Conservation (phyloP, 2,797 vertebrate species). For the Rhinella marina region DNA sequence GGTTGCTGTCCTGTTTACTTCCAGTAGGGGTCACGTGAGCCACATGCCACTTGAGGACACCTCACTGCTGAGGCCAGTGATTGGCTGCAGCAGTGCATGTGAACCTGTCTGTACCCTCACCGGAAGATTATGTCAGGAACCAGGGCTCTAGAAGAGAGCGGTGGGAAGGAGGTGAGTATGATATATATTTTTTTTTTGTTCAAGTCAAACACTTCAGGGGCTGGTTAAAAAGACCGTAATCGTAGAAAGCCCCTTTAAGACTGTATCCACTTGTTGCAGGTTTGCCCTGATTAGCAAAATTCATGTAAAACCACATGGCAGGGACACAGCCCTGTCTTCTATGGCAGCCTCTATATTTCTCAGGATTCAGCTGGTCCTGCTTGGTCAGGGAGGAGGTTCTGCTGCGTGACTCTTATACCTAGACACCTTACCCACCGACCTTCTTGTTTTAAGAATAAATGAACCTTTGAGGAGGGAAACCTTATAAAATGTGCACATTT, state of each 20-base stretch:
- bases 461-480: not conserved
- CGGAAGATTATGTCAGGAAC: too few relatives aligned
- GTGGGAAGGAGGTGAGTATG: too few relatives aligned
- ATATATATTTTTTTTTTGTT: too few relatives aligned
- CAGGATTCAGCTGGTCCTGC: not conserved
- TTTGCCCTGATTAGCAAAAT: not conserved
- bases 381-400: not conserved
- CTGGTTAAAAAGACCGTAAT: too few relatives aligned
- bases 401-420: not conserved
- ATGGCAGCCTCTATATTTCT: not conserved
- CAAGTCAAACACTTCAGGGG: too few relatives aligned
- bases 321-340: not conserved
- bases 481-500: not conserved
- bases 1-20: too few relatives aligned
- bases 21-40: too few relatives aligned
- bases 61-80: too few relatives aligned
- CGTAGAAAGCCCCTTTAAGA: not conserved
- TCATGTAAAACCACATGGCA: not conserved
- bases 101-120: too few relatives aligned
- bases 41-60: too few relatives aligned
- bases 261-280: not conserved
- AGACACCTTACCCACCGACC: not conserved
- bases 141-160: too few relatives aligned
- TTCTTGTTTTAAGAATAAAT: not conserved
- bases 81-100: too few relatives aligned